These are phyloP conservation scores for Lipophrys pholis DNA, from an alignment of 2,113 vertebrate genomes.

Conservation along the genomic window DNA sequence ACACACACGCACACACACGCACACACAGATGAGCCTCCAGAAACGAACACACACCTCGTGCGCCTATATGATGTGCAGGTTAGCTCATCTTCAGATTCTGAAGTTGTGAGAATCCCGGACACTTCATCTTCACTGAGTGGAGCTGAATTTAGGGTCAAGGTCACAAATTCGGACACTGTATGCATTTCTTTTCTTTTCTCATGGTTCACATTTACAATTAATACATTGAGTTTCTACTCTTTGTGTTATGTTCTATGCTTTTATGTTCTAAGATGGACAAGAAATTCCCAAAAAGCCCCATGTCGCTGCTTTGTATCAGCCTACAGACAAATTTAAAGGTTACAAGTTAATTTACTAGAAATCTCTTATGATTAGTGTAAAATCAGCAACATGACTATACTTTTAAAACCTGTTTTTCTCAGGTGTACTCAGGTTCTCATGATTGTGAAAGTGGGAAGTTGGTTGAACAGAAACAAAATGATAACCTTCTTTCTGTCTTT, in stretches of 20 bases:
- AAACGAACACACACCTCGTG: slow-evolving; percentile 21
- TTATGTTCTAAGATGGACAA: background rate
- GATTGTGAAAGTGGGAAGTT: slow-evolving; percentile 28
- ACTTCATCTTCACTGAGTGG: slow-evolving; percentile 72
- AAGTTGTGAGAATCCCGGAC: slow-evolving; percentile 69
- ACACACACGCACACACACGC: slow-evolving; percentile 31
- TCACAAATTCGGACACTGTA: slow-evolving; percentile 40
- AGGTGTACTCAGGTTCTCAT: too few relatives aligned
- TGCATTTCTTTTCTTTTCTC: slow-evolving; percentile 1
- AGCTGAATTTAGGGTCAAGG: slow-evolving; percentile 74
- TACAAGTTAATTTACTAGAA: too few relatives aligned
- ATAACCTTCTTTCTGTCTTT: background rate
- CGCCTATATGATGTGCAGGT: slow-evolving; percentile 68
- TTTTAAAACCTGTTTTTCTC: too few relatives aligned
- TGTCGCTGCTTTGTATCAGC: too few relatives aligned
- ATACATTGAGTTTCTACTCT: background rate
- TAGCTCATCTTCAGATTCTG: slow-evolving; percentile 83
- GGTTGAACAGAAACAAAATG: background rate
- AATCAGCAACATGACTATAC: too few relatives aligned
- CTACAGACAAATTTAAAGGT: too few relatives aligned
- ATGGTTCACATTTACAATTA: too few relatives aligned
- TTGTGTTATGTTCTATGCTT: background rate
- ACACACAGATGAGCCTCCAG: slow-evolving; percentile 11
- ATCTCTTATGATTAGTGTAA: too few relatives aligned
- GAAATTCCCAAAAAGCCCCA: too few relatives aligned